Conservation (phyloP, 2,113 vertebrate species). For the Mustela lutreola region DNA sequence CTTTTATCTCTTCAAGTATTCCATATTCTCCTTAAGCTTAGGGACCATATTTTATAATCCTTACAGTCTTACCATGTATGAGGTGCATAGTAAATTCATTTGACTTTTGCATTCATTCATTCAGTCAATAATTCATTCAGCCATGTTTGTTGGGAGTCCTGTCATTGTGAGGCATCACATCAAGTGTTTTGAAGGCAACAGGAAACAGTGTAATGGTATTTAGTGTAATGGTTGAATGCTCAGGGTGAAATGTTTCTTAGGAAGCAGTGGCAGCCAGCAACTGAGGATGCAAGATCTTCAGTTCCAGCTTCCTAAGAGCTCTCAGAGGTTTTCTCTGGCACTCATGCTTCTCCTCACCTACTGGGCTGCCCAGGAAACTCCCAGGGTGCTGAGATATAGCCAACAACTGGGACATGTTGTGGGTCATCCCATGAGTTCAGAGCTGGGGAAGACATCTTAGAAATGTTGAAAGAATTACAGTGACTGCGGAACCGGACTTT, state of each 20-base stretch:
- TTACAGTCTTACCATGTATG: neutral
- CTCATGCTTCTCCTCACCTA: neutral
- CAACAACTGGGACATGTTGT: neutral
- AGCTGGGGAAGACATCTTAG: neutral
- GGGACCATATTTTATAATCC: neutral
- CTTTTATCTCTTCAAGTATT: neutral
- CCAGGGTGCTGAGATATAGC: neutral
- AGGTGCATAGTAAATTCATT: neutral
- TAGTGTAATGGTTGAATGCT: neutral
- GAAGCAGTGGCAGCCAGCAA: neutral
- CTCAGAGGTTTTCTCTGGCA: neutral
- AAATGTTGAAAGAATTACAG: neutral
- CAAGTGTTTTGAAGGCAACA: neutral
- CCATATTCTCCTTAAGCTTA: neutral
- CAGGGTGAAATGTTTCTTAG: neutral
- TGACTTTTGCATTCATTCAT: neutral
- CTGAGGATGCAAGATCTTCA: accelerated
- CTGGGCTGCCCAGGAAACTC: neutral
- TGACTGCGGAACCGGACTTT: neutral
- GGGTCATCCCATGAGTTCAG: too few relatives aligned
- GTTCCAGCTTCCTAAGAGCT: neutral
- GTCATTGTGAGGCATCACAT: neutral
- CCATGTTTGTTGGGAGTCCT: neutral
- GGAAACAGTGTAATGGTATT: neutral
- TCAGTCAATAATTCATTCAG: neutral